Evolutionary conservation across 53 echinoderm and acorn worm genomes (phyloP).

Genomic region (Holothuria scabra): DNA sequence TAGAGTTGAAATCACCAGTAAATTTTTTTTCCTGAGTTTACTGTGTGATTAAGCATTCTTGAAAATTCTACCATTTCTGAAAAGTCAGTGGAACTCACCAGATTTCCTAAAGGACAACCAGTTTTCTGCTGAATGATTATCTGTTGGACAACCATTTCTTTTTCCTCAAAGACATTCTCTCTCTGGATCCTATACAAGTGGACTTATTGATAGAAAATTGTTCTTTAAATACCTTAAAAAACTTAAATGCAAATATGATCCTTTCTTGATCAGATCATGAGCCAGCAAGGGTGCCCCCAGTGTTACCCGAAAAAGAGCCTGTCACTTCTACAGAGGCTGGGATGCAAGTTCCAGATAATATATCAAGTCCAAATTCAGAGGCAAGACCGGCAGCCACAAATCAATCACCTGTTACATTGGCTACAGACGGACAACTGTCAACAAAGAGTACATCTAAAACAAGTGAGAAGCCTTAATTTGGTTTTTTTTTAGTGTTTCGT

Average conservation of each 20-base stretch:
- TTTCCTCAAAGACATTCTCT: too few species aligned
- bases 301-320: slow-evolving; percentile 7
- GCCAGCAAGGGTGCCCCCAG: slow-evolving; percentile 10
- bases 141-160: too few species aligned
- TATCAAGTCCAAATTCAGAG: not conserved
- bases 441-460: slow-evolving; percentile 3
- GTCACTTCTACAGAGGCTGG: slow-evolving; percentile 1
- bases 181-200: too few species aligned
- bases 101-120: too few species aligned
- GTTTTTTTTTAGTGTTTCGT: too few species aligned
- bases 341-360: not conserved
- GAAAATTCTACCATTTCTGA: too few species aligned
- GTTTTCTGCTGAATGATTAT: too few species aligned
- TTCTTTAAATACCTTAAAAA: not conserved
- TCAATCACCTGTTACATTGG: not conserved
- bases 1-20: too few species aligned
- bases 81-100: too few species aligned
- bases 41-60: too few species aligned
- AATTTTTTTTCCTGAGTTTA: too few species aligned
- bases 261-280: slow-evolving; percentile 14
- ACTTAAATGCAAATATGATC: not conserved
- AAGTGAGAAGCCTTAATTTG: not conserved
- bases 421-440: slow-evolving; percentile 9
- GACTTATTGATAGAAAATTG: too few species aligned
- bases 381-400: not conserved